These are phyloP conservation scores for Diarsia dahlii DNA, from an alignment of 2,888 invertebrate species.

Conservation along the genomic window DNA sequence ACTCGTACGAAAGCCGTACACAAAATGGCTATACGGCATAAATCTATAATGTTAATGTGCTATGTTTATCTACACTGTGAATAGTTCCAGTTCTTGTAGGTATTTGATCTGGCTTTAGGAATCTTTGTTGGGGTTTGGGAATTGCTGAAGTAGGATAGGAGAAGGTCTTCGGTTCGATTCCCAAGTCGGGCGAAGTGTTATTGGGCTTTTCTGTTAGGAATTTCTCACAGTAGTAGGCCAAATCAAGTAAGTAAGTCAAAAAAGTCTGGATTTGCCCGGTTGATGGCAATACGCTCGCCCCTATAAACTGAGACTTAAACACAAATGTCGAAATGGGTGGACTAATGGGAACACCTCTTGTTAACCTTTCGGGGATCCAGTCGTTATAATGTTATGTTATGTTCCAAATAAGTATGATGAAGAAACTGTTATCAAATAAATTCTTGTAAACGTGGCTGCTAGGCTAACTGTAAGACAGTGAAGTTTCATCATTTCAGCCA, in stretches of 20 bases:
- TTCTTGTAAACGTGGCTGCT: not conserved
- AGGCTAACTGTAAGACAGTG: not conserved
- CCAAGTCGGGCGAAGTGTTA: no score
- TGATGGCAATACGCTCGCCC: no score
- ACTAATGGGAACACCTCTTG: no score
- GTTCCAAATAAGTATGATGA: not conserved
- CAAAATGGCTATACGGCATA: constrained; percentile 68
- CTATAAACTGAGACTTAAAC: no score
- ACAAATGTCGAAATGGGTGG: no score
- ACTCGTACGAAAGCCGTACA: constrained; percentile 71
- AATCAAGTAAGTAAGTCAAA: no score
- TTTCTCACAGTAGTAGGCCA: no score
- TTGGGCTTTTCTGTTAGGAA: no score
- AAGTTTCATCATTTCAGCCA: no score
- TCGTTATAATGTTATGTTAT: not conserved
- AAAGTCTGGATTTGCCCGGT: no score
- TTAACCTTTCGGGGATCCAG: no score
- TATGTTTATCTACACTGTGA: constrained; percentile 40
- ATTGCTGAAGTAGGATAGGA: not conserved
- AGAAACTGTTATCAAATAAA: not conserved
- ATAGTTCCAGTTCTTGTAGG: constrained; percentile 35
- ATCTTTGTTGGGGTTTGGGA: constrained; percentile 22
- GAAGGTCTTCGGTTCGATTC: no score
- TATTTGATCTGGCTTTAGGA: constrained; percentile 30
- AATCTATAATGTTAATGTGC: constrained; percentile 53